Conservation (phyloP, 2,888 invertebrate species). For the Mythimna lalbum region DNA sequence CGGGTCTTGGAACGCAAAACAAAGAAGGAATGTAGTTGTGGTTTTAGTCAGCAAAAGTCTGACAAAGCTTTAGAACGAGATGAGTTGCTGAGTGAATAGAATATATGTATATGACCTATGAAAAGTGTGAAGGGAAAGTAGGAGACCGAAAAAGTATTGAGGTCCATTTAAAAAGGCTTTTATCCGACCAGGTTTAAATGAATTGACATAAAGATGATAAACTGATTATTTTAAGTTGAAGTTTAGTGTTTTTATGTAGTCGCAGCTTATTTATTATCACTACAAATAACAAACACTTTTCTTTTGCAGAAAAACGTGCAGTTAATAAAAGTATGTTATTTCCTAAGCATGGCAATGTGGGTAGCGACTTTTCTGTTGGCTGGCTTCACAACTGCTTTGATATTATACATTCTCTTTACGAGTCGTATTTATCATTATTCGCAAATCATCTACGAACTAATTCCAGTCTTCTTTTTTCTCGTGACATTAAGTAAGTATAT, state of each 20-base stretch:
- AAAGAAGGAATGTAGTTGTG: too few relatives aligned
- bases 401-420: accelerated
- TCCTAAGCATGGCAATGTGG: slow-evolving; percentile 18
- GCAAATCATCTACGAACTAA: accelerated
- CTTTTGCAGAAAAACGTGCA: slow-evolving; percentile 35
- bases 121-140: background rate
- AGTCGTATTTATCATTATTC: background rate
- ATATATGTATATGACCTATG: background rate
- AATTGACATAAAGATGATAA: background rate
- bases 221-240: background rate
- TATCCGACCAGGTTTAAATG: background rate
- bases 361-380: background rate
- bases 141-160: background rate
- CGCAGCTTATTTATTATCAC: background rate
- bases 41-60: too few relatives aligned
- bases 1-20: too few relatives aligned
- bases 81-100: too few relatives aligned
- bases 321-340: slow-evolving; percentile 18
- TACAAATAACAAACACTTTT: background rate
- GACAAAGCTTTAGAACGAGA: background rate
- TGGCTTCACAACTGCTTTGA: accelerated
- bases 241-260: background rate
- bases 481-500: slow-evolving; percentile 2
- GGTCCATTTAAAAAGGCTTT: background rate
- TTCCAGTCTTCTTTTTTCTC: background rate